Conservation (phyloP, 1,140 invertebrate genomes). For the Eriosoma lanigerum region DNA sequence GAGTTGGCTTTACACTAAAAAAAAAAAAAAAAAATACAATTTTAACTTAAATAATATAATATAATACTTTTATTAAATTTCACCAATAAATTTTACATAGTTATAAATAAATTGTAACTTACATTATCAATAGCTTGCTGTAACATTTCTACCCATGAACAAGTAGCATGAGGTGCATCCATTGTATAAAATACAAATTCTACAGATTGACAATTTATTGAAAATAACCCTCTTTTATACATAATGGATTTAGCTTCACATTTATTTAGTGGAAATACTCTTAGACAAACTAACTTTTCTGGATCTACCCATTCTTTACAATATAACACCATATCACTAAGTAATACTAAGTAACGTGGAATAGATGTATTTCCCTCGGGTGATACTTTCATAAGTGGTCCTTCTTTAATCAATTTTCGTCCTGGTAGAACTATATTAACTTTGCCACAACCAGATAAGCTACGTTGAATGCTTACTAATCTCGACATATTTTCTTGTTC, state of each 20-base stretch:
- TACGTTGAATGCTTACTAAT: slow-evolving; percentile 69
- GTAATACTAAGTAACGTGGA: slow-evolving; percentile 61
- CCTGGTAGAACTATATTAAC: slow-evolving; percentile 70
- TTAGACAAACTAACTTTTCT: slow-evolving; percentile 61
- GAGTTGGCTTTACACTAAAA: slow-evolving; percentile 46
- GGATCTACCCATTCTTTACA: slow-evolving; percentile 61
- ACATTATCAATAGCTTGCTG: slow-evolving; percentile 63
- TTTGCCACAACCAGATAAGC: slow-evolving; percentile 62
- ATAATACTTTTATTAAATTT: no score
- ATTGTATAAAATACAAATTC: slow-evolving; percentile 64
- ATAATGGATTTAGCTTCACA: slow-evolving; percentile 64
- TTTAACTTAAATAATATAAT: background rate
- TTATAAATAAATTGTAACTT: slow-evolving; percentile 8
- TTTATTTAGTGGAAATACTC: slow-evolving; percentile 66
- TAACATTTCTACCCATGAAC: slow-evolving; percentile 64
- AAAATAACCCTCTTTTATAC: slow-evolving; percentile 62
- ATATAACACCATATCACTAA: slow-evolving; percentile 66
- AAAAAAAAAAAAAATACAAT: background rate
- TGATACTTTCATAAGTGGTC: slow-evolving; percentile 67
- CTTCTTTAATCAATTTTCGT: slow-evolving; percentile 70
- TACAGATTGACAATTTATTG: slow-evolving; percentile 64
- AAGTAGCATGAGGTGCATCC: slow-evolving; percentile 60
- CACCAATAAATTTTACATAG: no score
- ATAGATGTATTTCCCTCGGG: slow-evolving; percentile 51
- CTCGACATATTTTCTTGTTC: slow-evolving; percentile 73